Percentiles rank a stretch among this genome's conserved stretches.
These are phyloP conservation scores for Alauda arvensis DNA, from an alignment of 2,797 vertebrate genomes.

Conservation along the genomic window DNA sequence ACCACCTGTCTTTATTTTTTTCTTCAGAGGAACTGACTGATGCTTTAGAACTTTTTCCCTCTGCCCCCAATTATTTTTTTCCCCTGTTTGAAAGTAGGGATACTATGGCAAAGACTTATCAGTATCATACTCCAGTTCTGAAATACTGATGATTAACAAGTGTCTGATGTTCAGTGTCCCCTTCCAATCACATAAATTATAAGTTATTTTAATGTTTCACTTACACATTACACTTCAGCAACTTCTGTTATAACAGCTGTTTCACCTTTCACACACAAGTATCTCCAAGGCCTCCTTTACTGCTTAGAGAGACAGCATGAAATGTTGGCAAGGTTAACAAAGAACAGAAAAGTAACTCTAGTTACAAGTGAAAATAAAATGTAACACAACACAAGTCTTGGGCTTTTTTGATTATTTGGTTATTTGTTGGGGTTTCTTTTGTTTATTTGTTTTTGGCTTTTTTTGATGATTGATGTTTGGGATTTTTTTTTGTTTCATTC, in stretches of 20 bases:
- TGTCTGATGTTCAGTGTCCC: neutral
- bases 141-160: neutral
- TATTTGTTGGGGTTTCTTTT: neutral
- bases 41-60: neutral
- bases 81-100: neutral
- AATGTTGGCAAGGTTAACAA: neutral
- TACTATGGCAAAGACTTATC: neutral
- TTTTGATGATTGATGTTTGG: neutral
- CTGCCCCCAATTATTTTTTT: rapidly evolving
- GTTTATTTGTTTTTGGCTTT: too few relatives aligned
- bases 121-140: neutral
- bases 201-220: neutral
- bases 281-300: neutral
- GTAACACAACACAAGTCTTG: neutral
- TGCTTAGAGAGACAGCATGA: neutral
- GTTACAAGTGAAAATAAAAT: neutral
- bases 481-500: neutral
- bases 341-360: neutral
- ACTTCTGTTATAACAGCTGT: neutral
- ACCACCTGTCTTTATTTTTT: neutral
- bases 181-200: neutral
- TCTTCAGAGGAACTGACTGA: neutral
- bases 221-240: neutral
- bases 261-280: neutral
- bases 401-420: rapidly evolving